phyloP scores from a whole-genome alignment of 2,888 invertebrate genomes.

The Eremobia ochroleuca region DNA sequence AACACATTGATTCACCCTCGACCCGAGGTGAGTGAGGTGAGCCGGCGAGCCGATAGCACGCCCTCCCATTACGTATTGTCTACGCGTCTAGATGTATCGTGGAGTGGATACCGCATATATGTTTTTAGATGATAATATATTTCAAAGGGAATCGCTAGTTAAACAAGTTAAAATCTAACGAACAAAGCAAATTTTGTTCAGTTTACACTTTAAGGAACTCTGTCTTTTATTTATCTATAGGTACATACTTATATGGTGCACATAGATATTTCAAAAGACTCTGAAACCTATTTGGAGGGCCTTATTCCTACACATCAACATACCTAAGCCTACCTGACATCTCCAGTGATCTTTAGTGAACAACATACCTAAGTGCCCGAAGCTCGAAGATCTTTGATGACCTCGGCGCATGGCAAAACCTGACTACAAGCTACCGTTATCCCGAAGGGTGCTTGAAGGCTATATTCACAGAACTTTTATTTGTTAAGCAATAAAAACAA shows the following conservation, averaged over 20 bases:
- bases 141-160: no score
- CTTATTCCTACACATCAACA: no score
- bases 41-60: slow-evolving; percentile 59
- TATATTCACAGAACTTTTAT: no score
- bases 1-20: slow-evolving; percentile 56
- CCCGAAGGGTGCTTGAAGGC: no score
- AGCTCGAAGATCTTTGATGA: background rate
- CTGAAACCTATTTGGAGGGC: background rate
- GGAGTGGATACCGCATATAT: slow-evolving; percentile 32
- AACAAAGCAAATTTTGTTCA: no score
- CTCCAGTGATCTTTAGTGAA: background rate
- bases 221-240: background rate
- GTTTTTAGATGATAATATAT: background rate
- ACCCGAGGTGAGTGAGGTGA: slow-evolving; percentile 58
- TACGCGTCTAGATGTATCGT: slow-evolving; percentile 23
- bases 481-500: no score
- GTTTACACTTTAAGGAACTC: background rate
- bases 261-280: background rate
- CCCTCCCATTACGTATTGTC: slow-evolving; percentile 66
- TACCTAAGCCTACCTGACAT: no score
- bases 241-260: background rate
- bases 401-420: no score
- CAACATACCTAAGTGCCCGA: background rate
- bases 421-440: no score
- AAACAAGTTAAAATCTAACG: no score